These are phyloP conservation scores for Cephalopholis sonnerati DNA, from an alignment of 2,113 vertebrate genomes.

Conservation along the genomic window DNA sequence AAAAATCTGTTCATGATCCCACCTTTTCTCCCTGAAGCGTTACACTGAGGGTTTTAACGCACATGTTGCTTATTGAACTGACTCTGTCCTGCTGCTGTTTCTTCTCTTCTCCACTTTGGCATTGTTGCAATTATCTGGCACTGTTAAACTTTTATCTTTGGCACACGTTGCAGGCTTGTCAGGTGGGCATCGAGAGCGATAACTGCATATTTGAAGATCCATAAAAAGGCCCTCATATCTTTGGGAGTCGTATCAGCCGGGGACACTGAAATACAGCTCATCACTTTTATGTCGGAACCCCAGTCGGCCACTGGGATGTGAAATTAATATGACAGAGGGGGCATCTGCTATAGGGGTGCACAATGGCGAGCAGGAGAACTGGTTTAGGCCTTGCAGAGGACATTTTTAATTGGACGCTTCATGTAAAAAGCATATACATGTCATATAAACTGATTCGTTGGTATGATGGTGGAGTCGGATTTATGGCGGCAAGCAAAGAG, in stretches of 20 bases:
- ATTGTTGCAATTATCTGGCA: slow-evolving; percentile 46
- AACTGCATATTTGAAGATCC: slow-evolving; percentile 71
- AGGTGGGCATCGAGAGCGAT: slow-evolving; percentile 63
- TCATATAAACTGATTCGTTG: slow-evolving; percentile 75
- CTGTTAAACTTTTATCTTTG: slow-evolving; percentile 75
- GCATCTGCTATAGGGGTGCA: slow-evolving; percentile 62
- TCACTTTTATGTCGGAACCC: slow-evolving; percentile 78
- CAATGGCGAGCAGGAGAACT: slow-evolving; percentile 48
- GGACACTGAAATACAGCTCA: slow-evolving; percentile 74
- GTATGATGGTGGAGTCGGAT: slow-evolving; percentile 52
- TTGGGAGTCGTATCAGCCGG: slow-evolving; percentile 58
- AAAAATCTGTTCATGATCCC: background rate
- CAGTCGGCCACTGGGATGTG: slow-evolving; percentile 75
- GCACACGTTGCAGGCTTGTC: slow-evolving; percentile 65
- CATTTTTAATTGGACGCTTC: slow-evolving; percentile 78
- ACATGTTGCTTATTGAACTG: slow-evolving; percentile 45
- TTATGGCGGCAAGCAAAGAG: slow-evolving; percentile 48
- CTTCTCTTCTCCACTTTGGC: slow-evolving; percentile 16
- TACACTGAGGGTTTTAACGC: slow-evolving; percentile 23
- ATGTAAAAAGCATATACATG: slow-evolving; percentile 76
- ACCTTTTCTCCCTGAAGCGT: background rate
- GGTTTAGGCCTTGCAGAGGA: slow-evolving; percentile 66
- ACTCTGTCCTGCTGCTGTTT: background rate
- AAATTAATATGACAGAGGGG: slow-evolving; percentile 81
- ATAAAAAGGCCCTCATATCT: slow-evolving; percentile 69